Evolutionary conservation across 2,888 invertebrate species (phyloP), one percentile per base, ranked within the genome.

Genomic region (Ommatoiulus sabulosus): DNA sequence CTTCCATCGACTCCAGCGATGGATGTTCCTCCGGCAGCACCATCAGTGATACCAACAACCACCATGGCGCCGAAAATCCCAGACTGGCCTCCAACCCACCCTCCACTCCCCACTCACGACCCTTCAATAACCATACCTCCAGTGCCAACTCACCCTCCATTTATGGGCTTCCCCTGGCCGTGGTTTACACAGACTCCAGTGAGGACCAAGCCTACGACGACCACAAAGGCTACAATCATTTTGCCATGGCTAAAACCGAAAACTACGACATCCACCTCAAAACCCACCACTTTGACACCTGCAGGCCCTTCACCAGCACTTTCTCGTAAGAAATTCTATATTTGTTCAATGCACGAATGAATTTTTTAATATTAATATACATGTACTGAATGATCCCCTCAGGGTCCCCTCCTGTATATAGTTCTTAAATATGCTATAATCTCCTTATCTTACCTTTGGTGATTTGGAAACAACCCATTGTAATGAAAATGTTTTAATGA

Each of bases 51-150:
- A 3, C 6, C 2, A n/a, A 20, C 15, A 5, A 4, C 72, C 24
- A 72, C 72, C 3, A 4, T 17, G 72, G 43, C 84, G 12, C 72
- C 24, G 12, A 84, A 20, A 15, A n/a, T 52, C 8, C 46, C 80
- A 43, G 52, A 84, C 20, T 88, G 88, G 88, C 89, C 52, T 3
- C 85, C 88, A 1, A 88, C 88, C 35, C 88, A 84, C n/a, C 88
- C 88, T 8, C 88, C 88, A 20, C 57, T 88, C 5, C 88, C 88
- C 15, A 85, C 85, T 35, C 88, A 88, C 48, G 43, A 44, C n/a
- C 88, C 80, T 4, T 35, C 44, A 3, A 24, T 72, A 63, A 57
- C 63, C 43, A 57, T 44, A 10, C 44, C 87, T 80, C 72, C 44
- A 35, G 63, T 15, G 5, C 84, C 88, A 5, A 46, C 84, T 3